Base-by-base conservation (phyloP, 2,888 invertebrate species). In the Tipula confusa region DNA sequence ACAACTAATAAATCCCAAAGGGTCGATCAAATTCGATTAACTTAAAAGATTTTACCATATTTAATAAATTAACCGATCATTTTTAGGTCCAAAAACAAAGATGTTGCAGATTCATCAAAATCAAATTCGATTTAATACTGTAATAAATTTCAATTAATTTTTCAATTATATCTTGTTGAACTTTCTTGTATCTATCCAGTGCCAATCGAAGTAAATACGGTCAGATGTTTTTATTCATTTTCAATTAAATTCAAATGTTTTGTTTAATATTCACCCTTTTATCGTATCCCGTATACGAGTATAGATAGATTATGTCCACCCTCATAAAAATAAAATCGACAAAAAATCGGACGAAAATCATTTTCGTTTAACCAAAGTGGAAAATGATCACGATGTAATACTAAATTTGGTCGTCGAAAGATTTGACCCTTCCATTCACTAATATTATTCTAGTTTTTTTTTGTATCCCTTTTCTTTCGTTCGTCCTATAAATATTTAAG, bases 361-460 rank as follows among this genome's bases (percentile, higher is more conserved):
- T 64, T 64, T 64, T 64, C 64, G 64, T 64, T 64, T 64, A 64
- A 64, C 64, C 64, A 64, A 64, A 64, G 64, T 64, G 64, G 64
- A 64, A 64, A 64, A 64, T 64, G 64, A 64, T 64, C 24, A 64
- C 64, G 64, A 24, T 64, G 64, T 64, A 64, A 64, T 64, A 64
- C 64, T 18, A 24, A n/a, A 64, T 64, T 64, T 64, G 9, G 64
- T 64, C n/a, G 64, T 64, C 64, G 64, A 64, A 64, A 64, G 24
- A 64, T 64, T 64, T 64, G 64, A 64, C 64, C 64, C 64, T 64
- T 64, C 64, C 64, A 24, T 64, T 64, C 64, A 64, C 64, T 24
- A 64, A 64, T 64, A 24, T 64, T 64, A 64, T 64, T 24, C 64
- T 64, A 64, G 18, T 2, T 38, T 13, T 64, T 24, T 64, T n/a